Percentiles rank a stretch among this genome's conserved stretches.
Evolutionary conservation across 2,797 vertebrate genomes (phyloP).

Genomic region (Coilia nasus): DNA sequence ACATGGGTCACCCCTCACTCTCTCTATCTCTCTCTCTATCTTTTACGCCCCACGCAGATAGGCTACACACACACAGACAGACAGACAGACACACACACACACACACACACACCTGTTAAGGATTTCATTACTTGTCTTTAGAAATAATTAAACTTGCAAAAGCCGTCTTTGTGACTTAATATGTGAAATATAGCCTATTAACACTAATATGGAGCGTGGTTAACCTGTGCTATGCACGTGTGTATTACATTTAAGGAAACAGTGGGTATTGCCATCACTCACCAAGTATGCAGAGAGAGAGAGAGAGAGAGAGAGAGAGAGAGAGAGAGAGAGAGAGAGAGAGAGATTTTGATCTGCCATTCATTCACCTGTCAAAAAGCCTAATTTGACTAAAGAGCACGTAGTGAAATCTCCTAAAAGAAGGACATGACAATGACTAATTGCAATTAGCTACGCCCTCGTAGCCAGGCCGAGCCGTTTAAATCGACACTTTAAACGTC

Average conservation of each 20-base stretch:
- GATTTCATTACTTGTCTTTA: neutral
- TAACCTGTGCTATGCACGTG: neutral
- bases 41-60: neutral
- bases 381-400: conserved; percentile 49
- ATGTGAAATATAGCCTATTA: neutral
- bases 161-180: neutral
- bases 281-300: neutral
- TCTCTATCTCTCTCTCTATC: conserved; percentile 3
- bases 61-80: neutral
- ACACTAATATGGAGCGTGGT: neutral
- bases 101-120: neutral
- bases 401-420: conserved; percentile 61
- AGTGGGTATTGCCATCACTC: neutral
- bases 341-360: conserved; percentile 39
- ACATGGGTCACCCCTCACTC: neutral
- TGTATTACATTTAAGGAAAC: neutral
- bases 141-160: conserved; percentile 32
- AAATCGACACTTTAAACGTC: conserved; percentile 76
- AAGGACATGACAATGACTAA: conserved; percentile 79
- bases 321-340: neutral
- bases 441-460: conserved; percentile 79
- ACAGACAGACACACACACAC: neutral
- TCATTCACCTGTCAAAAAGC: conserved; percentile 58
- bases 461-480: conserved; percentile 71
- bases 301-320: conserved; percentile 15